Evolutionary conservation across 2,797 vertebrate genomes (phyloP).

Genomic region (Pachyuromys duprasi): DNA sequence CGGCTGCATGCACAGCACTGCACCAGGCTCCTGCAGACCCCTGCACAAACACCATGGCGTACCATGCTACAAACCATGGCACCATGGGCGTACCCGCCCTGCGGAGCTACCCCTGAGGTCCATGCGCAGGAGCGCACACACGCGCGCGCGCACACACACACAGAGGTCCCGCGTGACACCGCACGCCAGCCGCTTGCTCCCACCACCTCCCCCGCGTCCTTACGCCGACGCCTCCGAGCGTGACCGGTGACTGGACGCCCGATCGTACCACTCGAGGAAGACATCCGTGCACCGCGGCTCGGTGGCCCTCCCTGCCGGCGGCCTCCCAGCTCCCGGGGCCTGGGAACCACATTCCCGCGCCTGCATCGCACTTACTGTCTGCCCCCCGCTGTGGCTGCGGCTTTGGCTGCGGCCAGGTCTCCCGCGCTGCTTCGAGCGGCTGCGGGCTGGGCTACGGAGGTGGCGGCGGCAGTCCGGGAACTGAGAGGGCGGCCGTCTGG

Average conservation of each 20-base stretch:
- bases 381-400: slow-evolving; percentile 45
- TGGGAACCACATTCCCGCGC: neutral
- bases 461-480: slow-evolving; percentile 55
- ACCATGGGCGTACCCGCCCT: neutral
- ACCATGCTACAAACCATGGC: too few species aligned
- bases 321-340: neutral
- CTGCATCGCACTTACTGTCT: slow-evolving; percentile 70
- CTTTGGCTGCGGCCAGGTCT: slow-evolving; percentile 35
- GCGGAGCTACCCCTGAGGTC: neutral
- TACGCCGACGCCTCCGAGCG: slow-evolving; percentile 57
- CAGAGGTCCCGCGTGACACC: neutral
- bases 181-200: slow-evolving; percentile 34
- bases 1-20: neutral
- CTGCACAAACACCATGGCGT: neutral
- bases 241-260: slow-evolving; percentile 26
- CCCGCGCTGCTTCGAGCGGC: slow-evolving; percentile 20
- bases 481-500: slow-evolving; percentile 55
- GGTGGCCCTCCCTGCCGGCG: neutral
- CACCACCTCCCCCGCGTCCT: slow-evolving; percentile 44
- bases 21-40: neutral
- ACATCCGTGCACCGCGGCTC: slow-evolving; percentile 15
- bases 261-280: neutral
- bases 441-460: slow-evolving; percentile 62
- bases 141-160: neutral
- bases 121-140: neutral